A percentile compares a stretch with the other conserved stretches of the same genome.
phyloP scores from a whole-genome alignment of 1,140 invertebrate species.

The Caenorhabditis tropicalis region DNA sequence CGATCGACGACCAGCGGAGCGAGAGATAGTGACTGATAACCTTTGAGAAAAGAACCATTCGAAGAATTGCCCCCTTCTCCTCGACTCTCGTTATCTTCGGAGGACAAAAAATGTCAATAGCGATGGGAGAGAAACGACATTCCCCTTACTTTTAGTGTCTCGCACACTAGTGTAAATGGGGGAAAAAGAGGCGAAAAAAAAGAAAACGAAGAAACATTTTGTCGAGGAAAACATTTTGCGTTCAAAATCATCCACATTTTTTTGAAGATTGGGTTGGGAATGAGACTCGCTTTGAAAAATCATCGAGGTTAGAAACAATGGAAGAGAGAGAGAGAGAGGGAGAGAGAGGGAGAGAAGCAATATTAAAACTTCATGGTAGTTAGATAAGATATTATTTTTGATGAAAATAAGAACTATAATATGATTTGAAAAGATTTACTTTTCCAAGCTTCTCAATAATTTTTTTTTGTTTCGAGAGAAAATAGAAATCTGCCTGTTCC shows the following conservation, averaged over 20 bases:
- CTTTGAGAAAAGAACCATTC: conserved; percentile 13
- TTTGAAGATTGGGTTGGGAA: neutral
- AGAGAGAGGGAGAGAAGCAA: no score
- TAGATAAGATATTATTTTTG: no score
- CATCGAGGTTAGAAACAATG: no score
- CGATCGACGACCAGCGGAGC: conserved; percentile 9
- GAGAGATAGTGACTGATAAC: conserved; percentile 12
- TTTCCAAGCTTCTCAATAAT: no score
- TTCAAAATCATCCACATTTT: neutral
- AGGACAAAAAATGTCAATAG: conserved; percentile 33
- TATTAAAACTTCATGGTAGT: no score
- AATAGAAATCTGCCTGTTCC: no score
- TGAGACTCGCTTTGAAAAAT: no score
- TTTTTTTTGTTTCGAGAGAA: no score
- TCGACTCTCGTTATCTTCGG: neutral
- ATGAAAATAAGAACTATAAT: no score
- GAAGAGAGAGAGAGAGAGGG: no score
- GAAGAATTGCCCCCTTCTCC: neutral
- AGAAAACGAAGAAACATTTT: conserved; percentile 35
- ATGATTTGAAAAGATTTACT: no score
- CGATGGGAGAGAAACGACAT: conserved; percentile 10
- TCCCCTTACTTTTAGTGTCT: conserved; percentile 38
- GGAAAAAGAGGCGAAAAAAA: neutral
- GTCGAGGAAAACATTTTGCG: conserved; percentile 7
- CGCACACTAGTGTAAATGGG: conserved; percentile 6